These are phyloP conservation scores for Phenganax marumi DNA, from an alignment of 92 coral and sea anemone genomes.

Conservation along the genomic window DNA sequence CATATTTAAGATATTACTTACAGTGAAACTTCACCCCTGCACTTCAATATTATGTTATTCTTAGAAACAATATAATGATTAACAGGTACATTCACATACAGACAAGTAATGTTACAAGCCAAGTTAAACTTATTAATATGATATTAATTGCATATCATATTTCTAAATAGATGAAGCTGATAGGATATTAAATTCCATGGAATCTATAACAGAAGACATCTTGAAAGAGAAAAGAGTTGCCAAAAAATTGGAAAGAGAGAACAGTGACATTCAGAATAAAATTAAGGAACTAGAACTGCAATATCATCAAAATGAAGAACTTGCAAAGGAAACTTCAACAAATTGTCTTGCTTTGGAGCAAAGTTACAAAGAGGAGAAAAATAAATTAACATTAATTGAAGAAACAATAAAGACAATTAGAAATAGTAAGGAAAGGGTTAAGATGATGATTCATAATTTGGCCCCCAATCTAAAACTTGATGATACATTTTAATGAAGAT, in stretches of 20 bases:
- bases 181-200: constrained; percentile 74
- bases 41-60: too few relatives aligned
- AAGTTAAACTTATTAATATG: neutral
- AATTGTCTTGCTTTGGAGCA: constrained; percentile 71
- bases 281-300: constrained; percentile 76
- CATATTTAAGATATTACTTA: too few relatives aligned
- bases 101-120: too few relatives aligned
- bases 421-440: constrained; percentile 92
- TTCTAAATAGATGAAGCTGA: constrained; percentile 77
- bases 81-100: too few relatives aligned
- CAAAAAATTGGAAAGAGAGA: constrained; percentile 76
- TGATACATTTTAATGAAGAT: constrained; percentile 42
- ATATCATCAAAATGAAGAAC: constrained; percentile 58
- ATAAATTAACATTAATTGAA: constrained; percentile 74
- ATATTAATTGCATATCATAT: neutral
- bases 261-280: constrained; percentile 64
- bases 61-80: too few relatives aligned
- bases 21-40: too few relatives aligned
- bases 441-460: constrained; percentile 87
- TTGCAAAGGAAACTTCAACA: constrained; percentile 61
- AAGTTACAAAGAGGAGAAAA: constrained; percentile 76
- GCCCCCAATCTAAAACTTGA: constrained; percentile 85
- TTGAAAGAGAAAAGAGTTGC: constrained; percentile 80
- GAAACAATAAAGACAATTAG: constrained; percentile 86
- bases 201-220: constrained; percentile 76